Evolutionary conservation across 2,888 invertebrate genomes (phyloP).

Genomic region (Dichetophora obliterata): DNA sequence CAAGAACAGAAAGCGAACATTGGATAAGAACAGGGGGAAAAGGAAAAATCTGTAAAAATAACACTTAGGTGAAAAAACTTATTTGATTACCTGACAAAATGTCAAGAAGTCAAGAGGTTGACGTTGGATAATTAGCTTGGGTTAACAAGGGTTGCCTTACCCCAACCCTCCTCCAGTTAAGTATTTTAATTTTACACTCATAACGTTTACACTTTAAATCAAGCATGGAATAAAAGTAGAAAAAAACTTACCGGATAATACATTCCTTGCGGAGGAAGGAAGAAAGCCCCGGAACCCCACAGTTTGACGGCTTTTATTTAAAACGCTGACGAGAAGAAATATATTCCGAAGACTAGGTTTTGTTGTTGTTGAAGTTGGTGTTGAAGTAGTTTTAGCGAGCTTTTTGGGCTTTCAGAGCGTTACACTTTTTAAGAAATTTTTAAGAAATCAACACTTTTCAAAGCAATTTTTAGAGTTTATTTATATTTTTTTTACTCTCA

Average conservation of each 20-base stretch:
- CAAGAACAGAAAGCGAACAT: background rate
- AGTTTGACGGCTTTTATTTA: constrained; percentile 85
- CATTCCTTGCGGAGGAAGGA: constrained; percentile 97
- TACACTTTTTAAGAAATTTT: background rate
- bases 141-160: background rate
- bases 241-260: constrained; percentile 90
- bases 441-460: constrained; percentile 17
- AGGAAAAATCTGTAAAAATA: background rate
- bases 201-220: background rate
- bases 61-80: background rate
- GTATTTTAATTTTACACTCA: background rate
- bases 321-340: constrained; percentile 54
- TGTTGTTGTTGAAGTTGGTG: constrained; percentile 17
- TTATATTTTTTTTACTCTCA: constrained; percentile 40
- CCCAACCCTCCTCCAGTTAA: background rate
- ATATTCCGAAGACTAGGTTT: constrained; percentile 22
- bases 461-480: constrained; percentile 42
- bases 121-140: background rate
- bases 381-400: constrained; percentile 27
- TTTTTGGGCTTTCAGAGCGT: constrained; percentile 23
- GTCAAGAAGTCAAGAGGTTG: background rate
- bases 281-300: constrained; percentile 97
- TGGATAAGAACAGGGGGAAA: background rate
- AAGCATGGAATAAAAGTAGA: background rate
- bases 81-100: too few species aligned